phyloP scores from a whole-genome alignment of 2,113 vertebrate genomes.

The Syngnathus scovelli region DNA sequence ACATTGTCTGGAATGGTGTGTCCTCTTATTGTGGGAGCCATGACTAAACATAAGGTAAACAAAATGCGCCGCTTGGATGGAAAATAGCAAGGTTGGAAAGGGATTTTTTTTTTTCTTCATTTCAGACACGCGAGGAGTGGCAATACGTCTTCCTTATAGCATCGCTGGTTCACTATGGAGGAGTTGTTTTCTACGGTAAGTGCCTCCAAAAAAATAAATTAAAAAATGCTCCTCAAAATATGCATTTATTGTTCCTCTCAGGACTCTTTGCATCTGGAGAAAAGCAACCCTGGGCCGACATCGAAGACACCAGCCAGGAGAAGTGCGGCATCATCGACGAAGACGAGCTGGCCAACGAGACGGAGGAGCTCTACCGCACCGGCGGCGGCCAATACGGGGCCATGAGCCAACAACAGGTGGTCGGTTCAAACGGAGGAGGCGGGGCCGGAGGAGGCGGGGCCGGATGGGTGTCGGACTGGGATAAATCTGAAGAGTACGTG shows the following conservation, averaged over 20 bases:
- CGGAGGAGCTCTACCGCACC: slow-evolving; percentile 85
- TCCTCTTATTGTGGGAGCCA: slow-evolving; percentile 87
- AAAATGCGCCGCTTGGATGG: background rate
- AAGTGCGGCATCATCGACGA: slow-evolving; percentile 96
- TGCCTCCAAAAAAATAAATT: background rate
- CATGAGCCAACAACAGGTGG: slow-evolving; percentile 72
- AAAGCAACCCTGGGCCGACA: slow-evolving; percentile 94
- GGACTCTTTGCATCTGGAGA: slow-evolving; percentile 96
- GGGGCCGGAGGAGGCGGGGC: slow-evolving; percentile 42
- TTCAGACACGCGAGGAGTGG: slow-evolving; percentile 87
- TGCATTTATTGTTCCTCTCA: slow-evolving; percentile 53
- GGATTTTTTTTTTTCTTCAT: slow-evolving; percentile 12
- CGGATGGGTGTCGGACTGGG: slow-evolving; percentile 93
- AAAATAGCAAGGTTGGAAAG: too few species aligned
- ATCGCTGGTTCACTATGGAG: slow-evolving; percentile 77
- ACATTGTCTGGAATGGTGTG: slow-evolving; percentile 92
- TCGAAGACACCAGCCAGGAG: slow-evolving; percentile 93
- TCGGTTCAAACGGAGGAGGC: slow-evolving; percentile 65
- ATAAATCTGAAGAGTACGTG: slow-evolving; percentile 94
- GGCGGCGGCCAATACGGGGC: slow-evolving; percentile 88
- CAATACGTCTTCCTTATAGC: slow-evolving; percentile 89
- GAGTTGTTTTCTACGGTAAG: slow-evolving; percentile 75
- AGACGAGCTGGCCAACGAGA: slow-evolving; percentile 96
- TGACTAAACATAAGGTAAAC: slow-evolving; percentile 93
- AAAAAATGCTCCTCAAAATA: background rate